These are phyloP conservation scores for Tribolium madens DNA, from an alignment of 1,140 invertebrate genomes.

Conservation along the genomic window DNA sequence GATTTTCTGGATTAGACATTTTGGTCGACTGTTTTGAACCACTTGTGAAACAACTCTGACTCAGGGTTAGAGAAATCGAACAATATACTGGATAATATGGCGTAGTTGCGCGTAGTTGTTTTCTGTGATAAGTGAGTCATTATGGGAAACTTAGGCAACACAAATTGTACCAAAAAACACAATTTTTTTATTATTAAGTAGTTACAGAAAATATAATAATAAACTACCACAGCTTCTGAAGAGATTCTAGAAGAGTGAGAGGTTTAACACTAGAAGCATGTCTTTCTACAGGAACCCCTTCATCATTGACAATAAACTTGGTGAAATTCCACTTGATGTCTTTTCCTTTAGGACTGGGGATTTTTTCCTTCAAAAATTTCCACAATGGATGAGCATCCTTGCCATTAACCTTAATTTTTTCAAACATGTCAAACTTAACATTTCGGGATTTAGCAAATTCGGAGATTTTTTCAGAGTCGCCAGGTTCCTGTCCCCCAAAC, in stretches of 20 bases:
- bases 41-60: background rate
- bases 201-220: background rate
- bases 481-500: slow-evolving; percentile 87
- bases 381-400: slow-evolving; percentile 85
- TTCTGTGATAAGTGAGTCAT: too few species aligned
- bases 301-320: slow-evolving; percentile 90
- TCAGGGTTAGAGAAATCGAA: background rate
- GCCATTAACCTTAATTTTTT: slow-evolving; percentile 89
- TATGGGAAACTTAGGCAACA: too few species aligned
- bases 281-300: slow-evolving; percentile 85
- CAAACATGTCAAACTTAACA: slow-evolving; percentile 83
- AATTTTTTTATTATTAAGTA: too few species aligned
- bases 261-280: slow-evolving; percentile 83
- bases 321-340: slow-evolving; percentile 96
- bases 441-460: slow-evolving; percentile 77
- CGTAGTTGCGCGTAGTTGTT: too few species aligned
- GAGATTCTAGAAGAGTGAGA: slow-evolving; percentile 71
- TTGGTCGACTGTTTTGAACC: background rate
- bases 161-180: too few species aligned
- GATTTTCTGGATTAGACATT: slow-evolving; percentile 63
- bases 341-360: slow-evolving; percentile 32
- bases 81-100: too few species aligned
- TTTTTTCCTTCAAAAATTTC: slow-evolving; percentile 74
- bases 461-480: slow-evolving; percentile 77
- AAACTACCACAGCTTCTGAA: slow-evolving; percentile 72